These are phyloP conservation scores for Leucophenga maculata DNA, from an alignment of 2,888 invertebrate species.

Conservation along the genomic window DNA sequence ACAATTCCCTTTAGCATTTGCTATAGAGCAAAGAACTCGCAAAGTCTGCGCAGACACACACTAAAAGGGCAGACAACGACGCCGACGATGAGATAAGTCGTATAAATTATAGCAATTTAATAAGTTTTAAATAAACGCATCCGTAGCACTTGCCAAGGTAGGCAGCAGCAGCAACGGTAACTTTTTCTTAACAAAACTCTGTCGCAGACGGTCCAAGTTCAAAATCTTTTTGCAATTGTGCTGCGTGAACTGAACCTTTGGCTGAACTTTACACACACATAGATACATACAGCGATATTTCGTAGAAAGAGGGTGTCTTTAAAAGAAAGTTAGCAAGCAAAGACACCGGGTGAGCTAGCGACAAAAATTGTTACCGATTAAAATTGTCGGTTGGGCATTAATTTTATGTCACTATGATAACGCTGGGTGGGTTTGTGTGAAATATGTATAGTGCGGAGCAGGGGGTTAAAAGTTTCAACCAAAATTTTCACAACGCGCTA, in stretches of 20 bases:
- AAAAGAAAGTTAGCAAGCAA: no score
- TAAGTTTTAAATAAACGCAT: slow-evolving; percentile 69
- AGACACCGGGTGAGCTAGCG: slow-evolving; percentile 26
- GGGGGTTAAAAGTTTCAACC: slow-evolving; percentile 18
- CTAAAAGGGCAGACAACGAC: slow-evolving; percentile 15
- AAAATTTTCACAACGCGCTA: slow-evolving; percentile 54
- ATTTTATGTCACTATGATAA: slow-evolving; percentile 67
- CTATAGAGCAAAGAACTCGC: neutral
- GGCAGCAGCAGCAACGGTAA: neutral
- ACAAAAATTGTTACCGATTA: slow-evolving; percentile 67
- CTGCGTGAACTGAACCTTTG: slow-evolving; percentile 8
- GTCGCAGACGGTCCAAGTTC: neutral
- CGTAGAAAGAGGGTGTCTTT: neutral
- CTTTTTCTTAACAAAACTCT: neutral
- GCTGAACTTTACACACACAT: slow-evolving; percentile 41
- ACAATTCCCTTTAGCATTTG: slow-evolving; percentile 49
- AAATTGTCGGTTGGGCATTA: slow-evolving; percentile 68
- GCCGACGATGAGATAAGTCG: slow-evolving; percentile 62
- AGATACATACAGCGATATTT: neutral
- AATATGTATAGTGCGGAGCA: neutral
- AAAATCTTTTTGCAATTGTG: neutral
- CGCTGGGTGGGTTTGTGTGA: slow-evolving; percentile 24
- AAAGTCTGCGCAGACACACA: slow-evolving; percentile 8
- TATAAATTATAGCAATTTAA: slow-evolving; percentile 71
- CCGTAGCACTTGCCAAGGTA: slow-evolving; percentile 42